These are phyloP conservation scores for Drosophila helvetica DNA, from an alignment of 2,888 invertebrate species.

Conservation along the genomic window DNA sequence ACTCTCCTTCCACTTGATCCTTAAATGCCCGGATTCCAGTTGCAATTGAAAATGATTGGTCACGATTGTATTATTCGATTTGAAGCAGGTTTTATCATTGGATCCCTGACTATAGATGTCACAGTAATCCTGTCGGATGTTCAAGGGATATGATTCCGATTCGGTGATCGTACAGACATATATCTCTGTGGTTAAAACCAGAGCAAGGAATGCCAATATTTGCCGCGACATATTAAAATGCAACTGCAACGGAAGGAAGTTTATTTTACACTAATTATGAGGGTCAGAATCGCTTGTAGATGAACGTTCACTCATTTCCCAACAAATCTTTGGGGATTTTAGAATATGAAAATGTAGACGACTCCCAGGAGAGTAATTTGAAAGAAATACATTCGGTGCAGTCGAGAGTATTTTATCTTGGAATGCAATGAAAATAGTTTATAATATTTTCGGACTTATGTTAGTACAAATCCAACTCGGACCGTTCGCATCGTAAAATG, in stretches of 20 bases:
- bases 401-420: too few relatives aligned
- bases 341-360: background rate
- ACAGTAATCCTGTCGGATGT: background rate
- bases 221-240: background rate
- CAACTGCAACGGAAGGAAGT: background rate
- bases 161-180: background rate
- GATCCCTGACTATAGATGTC: background rate
- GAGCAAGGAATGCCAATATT: background rate
- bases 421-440: too few relatives aligned
- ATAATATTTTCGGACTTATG: background rate
- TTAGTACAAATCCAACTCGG: background rate
- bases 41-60: background rate
- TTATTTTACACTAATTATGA: background rate
- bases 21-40: background rate
- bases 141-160: background rate
- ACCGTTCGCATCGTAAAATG: background rate
- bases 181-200: background rate
- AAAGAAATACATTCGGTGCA: too few relatives aligned
- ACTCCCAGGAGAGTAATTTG: background rate
- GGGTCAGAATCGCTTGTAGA: background rate
- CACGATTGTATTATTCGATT: background rate
- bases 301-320: background rate
- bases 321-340: background rate
- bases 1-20: background rate
- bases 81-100: background rate